Conservation (phyloP, 2,797 vertebrate genomes). For the Enteromius fasciolatus region DNA sequence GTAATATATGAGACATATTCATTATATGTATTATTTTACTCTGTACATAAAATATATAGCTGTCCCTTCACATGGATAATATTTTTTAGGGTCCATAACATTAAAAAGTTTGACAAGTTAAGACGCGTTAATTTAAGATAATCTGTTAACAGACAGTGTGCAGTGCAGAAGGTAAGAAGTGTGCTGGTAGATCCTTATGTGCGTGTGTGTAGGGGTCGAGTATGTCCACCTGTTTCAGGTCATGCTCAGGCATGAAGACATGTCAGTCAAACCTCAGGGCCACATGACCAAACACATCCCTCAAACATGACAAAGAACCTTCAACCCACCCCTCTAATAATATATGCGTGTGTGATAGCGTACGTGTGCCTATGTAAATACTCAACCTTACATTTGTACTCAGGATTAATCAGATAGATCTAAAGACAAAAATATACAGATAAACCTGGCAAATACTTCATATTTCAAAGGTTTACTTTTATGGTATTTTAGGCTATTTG, state of each 20-base stretch:
- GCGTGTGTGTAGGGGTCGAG: neutral
- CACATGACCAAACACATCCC: slow-evolving; percentile 3
- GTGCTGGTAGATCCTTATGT: neutral
- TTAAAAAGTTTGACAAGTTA: neutral
- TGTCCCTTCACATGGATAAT: neutral
- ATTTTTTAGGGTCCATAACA: neutral
- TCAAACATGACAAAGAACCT: slow-evolving; percentile 27
- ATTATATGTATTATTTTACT: neutral
- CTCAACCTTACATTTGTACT: neutral
- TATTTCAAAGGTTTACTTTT: neutral
- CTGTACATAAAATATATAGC: neutral
- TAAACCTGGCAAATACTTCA: neutral
- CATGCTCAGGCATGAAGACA: slow-evolving; percentile 53
- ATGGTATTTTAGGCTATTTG: neutral
- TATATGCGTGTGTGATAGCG: neutral
- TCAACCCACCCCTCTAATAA: neutral
- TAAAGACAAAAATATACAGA: too few species aligned
- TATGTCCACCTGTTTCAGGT: slow-evolving; percentile 62
- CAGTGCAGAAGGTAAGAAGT: neutral
- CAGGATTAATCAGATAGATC: neutral
- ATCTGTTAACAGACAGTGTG: slow-evolving; percentile 15
- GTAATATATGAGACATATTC: neutral
- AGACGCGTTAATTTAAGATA: neutral
- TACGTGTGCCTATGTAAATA: neutral
- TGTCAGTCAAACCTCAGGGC: slow-evolving; percentile 27